Evolutionary conservation across 2,113 vertebrate species (phyloP), one percentile per base, ranked within the genome.

Genomic region (Gallinago media): DNA sequence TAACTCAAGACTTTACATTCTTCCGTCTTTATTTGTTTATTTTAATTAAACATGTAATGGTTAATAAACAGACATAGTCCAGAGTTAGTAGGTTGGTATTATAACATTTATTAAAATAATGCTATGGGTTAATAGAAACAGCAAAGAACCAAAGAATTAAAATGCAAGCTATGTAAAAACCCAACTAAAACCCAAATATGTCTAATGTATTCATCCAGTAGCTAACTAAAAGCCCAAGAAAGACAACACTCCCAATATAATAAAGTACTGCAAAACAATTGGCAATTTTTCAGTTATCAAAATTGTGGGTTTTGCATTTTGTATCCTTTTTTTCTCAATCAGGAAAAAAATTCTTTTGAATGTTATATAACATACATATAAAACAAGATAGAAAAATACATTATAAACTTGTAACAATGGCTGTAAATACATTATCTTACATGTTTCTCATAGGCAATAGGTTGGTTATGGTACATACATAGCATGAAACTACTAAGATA

Each of bases 361-460:
- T 99, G 98, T 99, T 99, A 99, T 99, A 98, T 98, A 99, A 99
- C 98, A 99, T 99, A 99, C 99, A 99, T 99, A 99, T 98, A 99
- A 99, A 99, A 99, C 98, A 99, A 99, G 98, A 99, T 99, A 99
- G 99, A 99, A 99, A 99, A 99, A 99, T 99, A 99, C 99, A 99
- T 99, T 99, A 99, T 99, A 99, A 99, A 99, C 98, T 99, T 99
- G 99, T 99, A 99, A 99, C 99, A 99, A 98, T 98, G 99, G 99
- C 99, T 99, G 99, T 99, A 99, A 98, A 99, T 99, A 99, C 97
- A 98, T 98, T 98, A 99, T 98, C 98, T 99, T 99, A 98, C 98
- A 98, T 98, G 98, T 98, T 98, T 97, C 98, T 98, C 98, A 98
- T 98, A 99, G 99, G 99, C 99, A 99, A 99, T 98, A 98, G 98